These are phyloP conservation scores for Dasysyrphus tricinctus DNA, from an alignment of 2,888 invertebrate genomes.

Conservation along the genomic window DNA sequence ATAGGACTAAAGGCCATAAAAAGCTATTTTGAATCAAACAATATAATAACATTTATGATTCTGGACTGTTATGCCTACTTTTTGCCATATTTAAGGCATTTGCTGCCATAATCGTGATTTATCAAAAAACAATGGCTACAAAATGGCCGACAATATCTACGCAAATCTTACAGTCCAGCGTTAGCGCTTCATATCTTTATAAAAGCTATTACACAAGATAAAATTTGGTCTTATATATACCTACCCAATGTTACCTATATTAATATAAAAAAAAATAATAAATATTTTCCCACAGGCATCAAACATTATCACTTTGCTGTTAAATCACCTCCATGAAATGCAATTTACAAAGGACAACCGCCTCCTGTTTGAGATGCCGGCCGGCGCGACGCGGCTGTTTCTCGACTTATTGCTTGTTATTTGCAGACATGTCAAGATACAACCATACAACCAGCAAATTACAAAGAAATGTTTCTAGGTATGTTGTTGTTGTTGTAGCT, in stretches of 20 bases:
- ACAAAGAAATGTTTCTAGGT: slow-evolving; percentile 53
- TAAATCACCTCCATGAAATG: slow-evolving; percentile 46
- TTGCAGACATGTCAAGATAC: slow-evolving; percentile 60
- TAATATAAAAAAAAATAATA: neutral
- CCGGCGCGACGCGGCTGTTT: neutral
- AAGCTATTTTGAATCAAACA: too few species aligned
- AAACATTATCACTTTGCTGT: slow-evolving; percentile 43
- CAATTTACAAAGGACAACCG: slow-evolving; percentile 59
- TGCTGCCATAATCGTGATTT: too few species aligned
- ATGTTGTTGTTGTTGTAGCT: neutral
- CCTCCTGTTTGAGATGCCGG: slow-evolving; percentile 44
- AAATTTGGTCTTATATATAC: too few species aligned
- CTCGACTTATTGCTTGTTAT: slow-evolving; percentile 67
- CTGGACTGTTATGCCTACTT: too few species aligned
- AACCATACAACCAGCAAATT: slow-evolving; percentile 48
- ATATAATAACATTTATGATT: too few species aligned
- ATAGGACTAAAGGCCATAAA: too few species aligned
- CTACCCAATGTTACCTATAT: neutral
- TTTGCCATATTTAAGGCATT: too few species aligned
- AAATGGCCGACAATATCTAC: too few species aligned
- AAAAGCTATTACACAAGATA: too few species aligned
- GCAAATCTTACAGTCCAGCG: too few species aligned
- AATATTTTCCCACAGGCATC: slow-evolving; percentile 34
- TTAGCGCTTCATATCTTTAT: too few species aligned
- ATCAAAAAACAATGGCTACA: too few species aligned